Conservation (phyloP, 2,888 invertebrate genomes). For the Melangyna quadrimaculata region DNA sequence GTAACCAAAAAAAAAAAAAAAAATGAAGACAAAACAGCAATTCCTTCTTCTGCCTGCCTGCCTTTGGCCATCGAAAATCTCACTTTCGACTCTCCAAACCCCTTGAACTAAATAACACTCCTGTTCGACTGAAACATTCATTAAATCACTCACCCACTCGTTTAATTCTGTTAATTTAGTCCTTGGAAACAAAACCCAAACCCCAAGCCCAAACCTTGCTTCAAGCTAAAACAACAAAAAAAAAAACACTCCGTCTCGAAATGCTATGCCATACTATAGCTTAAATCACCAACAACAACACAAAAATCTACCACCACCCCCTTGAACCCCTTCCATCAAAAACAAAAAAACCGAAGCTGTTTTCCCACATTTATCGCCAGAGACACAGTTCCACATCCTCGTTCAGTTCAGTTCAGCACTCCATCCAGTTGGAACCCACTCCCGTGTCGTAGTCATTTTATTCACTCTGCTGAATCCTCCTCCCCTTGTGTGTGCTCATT, state of each 20-base stretch:
- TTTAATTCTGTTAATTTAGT: conserved; percentile 72
- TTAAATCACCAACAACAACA: conserved; percentile 5
- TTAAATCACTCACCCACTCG: conserved; percentile 72
- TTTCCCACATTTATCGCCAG: conserved; percentile 71
- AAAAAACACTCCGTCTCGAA: neutral
- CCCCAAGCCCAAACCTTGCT: neutral
- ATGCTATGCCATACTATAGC: neutral
- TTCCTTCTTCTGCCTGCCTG: neutral
- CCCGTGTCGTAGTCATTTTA: conserved; percentile 29
- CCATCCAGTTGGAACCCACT: conserved; percentile 22
- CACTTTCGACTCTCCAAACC: neutral
- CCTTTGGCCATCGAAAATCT: conserved; percentile 11
- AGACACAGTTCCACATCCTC: conserved; percentile 65
- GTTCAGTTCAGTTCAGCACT: conserved; percentile 4
- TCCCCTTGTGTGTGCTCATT: conserved; percentile 57
- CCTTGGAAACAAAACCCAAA: conserved; percentile 47
- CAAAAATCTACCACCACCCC: neutral
- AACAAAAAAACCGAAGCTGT: conserved; percentile 51
- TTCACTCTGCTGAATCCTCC: conserved; percentile 40
- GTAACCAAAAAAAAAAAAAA: neutral
- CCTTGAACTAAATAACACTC: conserved; percentile 30
- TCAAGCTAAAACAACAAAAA: neutral
- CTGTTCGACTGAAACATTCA: conserved; percentile 59
- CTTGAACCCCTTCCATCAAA: neutral
- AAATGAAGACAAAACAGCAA: neutral